phyloP scores from a whole-genome alignment of 1,140 invertebrate species.

The Nasonia longicornis region DNA sequence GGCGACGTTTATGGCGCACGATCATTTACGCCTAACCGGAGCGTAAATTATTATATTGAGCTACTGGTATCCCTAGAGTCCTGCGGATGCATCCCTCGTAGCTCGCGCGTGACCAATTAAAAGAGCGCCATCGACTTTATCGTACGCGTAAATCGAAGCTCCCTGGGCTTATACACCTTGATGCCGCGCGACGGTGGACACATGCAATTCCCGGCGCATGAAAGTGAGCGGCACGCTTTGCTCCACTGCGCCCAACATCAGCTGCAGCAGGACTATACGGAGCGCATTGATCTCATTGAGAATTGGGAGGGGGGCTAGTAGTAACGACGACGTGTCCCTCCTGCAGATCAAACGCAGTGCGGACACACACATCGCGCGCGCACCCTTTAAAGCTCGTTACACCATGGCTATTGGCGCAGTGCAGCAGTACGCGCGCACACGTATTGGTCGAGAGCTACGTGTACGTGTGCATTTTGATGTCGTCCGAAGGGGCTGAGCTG shows the following conservation, averaged over 20 bases:
- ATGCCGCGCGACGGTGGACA: too few relatives aligned
- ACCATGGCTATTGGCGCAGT: conserved; percentile 24
- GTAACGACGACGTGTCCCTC: conserved; percentile 12
- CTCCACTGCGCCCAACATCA: background rate
- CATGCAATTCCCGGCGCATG: background rate
- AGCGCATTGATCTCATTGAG: conserved; percentile 5
- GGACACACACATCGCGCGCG: background rate
- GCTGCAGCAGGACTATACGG: background rate
- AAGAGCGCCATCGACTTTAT: too few relatives aligned
- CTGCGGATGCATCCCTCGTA: too few relatives aligned
- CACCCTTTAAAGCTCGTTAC: conserved; percentile 40
- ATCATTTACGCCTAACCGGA: background rate
- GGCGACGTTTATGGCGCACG: background rate
- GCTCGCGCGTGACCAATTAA: too few relatives aligned
- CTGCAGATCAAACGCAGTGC: conserved; percentile 36
- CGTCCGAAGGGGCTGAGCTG: background rate
- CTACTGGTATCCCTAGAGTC: background rate
- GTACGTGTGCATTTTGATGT: background rate
- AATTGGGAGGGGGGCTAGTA: background rate
- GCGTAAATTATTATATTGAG: conserved; percentile 15
- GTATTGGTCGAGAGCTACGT: background rate
- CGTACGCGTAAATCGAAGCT: background rate
- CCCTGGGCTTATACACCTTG: too few relatives aligned
- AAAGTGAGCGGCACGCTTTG: background rate
- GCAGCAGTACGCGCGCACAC: background rate